Percentiles rank a stretch among this genome's conserved stretches.
These are phyloP conservation scores for Hypercompe scribonia DNA, from an alignment of 2,888 invertebrate genomes.

Conservation along the genomic window DNA sequence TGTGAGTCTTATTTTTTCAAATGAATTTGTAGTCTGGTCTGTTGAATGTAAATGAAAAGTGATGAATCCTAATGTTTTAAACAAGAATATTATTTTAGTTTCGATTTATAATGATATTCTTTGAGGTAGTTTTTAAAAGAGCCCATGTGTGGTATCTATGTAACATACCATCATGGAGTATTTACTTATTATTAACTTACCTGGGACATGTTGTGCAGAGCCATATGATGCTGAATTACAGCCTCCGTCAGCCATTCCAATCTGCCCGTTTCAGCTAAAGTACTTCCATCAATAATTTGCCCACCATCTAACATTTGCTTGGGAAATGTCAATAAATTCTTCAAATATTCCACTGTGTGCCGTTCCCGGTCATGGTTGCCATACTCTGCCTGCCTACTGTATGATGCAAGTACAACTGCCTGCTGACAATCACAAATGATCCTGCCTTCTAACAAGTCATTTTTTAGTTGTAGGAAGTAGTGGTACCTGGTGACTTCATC, in stretches of 20 bases:
- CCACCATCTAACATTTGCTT: constrained; percentile 90
- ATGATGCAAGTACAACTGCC: constrained; percentile 96
- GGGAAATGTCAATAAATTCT: constrained; percentile 96
- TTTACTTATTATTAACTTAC: constrained; percentile 66
- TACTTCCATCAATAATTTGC: constrained; percentile 79
- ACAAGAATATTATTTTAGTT: neutral
- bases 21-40: too few species aligned
- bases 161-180: neutral
- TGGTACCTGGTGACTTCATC: constrained; percentile 98
- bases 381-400: constrained; percentile 98
- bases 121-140: neutral
- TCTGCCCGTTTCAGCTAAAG: constrained; percentile 89
- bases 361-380: constrained; percentile 95
- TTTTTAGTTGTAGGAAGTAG: constrained; percentile 98
- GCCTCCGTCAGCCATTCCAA: constrained; percentile 92
- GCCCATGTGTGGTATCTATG: too few species aligned
- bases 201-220: constrained; percentile 90
- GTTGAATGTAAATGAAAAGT: too few species aligned
- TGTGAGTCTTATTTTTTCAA: too few species aligned
- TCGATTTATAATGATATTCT: neutral
- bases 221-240: constrained; percentile 91
- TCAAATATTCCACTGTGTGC: constrained; percentile 96
- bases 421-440: constrained; percentile 96
- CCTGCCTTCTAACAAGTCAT: constrained; percentile 97
- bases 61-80: too few species aligned